Evolutionary conservation across 2,113 vertebrate genomes (phyloP), one percentile per base, ranked within the genome.

Genomic region (Oncorhynchus kisutch): DNA sequence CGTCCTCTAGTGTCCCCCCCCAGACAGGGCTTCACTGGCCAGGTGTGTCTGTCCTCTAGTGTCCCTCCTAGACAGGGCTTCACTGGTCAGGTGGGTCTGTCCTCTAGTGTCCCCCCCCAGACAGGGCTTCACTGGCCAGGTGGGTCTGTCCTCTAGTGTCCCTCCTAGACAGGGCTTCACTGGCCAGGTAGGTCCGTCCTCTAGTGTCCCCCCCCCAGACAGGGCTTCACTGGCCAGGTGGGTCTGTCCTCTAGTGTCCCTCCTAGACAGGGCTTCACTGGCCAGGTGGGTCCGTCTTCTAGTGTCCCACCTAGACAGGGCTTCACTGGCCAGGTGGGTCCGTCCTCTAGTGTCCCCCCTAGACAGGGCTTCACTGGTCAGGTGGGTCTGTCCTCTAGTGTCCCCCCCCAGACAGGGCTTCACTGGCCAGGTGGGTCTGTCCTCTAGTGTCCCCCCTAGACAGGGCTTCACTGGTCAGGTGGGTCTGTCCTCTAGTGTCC

Each of bases 321-420:
- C 5, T 5, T 34, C 5, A 34, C 31, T 0, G 90, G 91, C 29
- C 89, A 92, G 89, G 91, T 92, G 70, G 3, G 87, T 84, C 14
- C 9, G 2, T 13, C 45, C 62, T 24, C 6, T 2, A 24, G 5
- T 70, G 67, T 65, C n/a, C 27, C 24, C 5, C n/a, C 0, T n/a
- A 16, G 20, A 22, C 8, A 57, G 13, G 2, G n/a, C 7, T 20
- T 13, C 20, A 14, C 51, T 48, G 74, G 91, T 27, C 88, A 91
- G 91, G 91, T 92, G 67, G 3, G 87, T 85, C 14, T 9, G 9
- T 20, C n/a, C n/a, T 22, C 1, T n/a, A 34, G 5, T 5, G 31
- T 34, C 1, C 4, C 31, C 31, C 2, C 5, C 31, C 0, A 31
- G 0, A 31, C 1, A 31, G 4, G 3, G 0, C 31, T 31, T 31